phyloP scores from a whole-genome alignment of 2,888 invertebrate genomes.

The Drosophila atripex region DNA sequence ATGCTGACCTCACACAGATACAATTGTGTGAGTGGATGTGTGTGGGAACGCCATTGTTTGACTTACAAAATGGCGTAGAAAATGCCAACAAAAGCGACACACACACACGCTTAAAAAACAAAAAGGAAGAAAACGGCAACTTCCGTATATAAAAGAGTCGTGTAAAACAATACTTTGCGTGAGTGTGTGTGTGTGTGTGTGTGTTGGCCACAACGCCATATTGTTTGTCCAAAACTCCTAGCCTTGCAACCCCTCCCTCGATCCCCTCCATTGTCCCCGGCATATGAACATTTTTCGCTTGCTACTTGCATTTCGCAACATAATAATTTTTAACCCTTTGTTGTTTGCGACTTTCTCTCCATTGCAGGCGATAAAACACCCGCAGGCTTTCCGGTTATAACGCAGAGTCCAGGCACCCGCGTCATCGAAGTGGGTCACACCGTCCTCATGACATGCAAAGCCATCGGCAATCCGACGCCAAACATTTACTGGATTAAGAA shows the following conservation, averaged over 20 bases:
- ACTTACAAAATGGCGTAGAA: constrained; percentile 76
- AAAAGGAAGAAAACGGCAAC: constrained; percentile 62
- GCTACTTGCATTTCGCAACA: constrained; percentile 44
- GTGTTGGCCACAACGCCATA: constrained; percentile 49
- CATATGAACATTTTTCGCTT: constrained; percentile 42
- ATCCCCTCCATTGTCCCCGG: constrained; percentile 10
- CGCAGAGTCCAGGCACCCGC: constrained; percentile 94
- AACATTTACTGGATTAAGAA: constrained; percentile 97
- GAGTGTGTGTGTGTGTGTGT: constrained; percentile 15
- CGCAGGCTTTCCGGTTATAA: constrained; percentile 95
- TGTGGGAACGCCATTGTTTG: constrained; percentile 66
- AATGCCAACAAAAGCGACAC: constrained; percentile 65
- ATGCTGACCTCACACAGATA: constrained; percentile 59
- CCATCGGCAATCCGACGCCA: constrained; percentile 92
- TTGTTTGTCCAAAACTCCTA: constrained; percentile 62
- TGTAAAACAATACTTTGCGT: constrained; percentile 72
- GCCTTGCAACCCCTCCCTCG: neutral
- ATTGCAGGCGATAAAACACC: constrained; percentile 92
- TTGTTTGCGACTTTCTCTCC: constrained; percentile 34
- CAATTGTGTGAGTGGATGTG: constrained; percentile 26
- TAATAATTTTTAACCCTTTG: constrained; percentile 51
- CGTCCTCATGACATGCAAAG: constrained; percentile 94
- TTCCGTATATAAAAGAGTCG: constrained; percentile 73
- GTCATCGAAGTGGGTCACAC: constrained; percentile 98
- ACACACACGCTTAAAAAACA: constrained; percentile 42